These are phyloP conservation scores for Lordiphosa stackelbergi DNA, from an alignment of 1,140 invertebrate species.

Conservation along the genomic window DNA sequence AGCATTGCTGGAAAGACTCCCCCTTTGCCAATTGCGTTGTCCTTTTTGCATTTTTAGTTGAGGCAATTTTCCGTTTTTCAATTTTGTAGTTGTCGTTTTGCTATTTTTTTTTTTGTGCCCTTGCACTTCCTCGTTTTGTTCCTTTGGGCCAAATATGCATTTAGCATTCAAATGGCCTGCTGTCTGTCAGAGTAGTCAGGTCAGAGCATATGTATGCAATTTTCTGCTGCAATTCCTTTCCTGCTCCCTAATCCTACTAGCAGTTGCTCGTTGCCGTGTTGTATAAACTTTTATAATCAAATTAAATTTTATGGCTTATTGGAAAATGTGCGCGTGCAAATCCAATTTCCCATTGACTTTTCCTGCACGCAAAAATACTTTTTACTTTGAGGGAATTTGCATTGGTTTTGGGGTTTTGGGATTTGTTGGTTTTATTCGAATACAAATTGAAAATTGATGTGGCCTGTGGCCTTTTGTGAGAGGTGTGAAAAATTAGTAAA, in stretches of 20 bases:
- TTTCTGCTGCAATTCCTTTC: constrained; percentile 3
- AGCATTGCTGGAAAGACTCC: not conserved
- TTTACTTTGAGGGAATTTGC: constrained; percentile 6
- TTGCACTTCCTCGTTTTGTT: constrained; percentile 14
- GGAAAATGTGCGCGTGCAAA: constrained; percentile 50
- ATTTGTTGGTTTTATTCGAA: constrained; percentile 4
- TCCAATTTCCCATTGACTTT: constrained; percentile 37
- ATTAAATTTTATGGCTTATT: constrained; percentile 60
- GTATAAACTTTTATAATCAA: constrained; percentile 57
- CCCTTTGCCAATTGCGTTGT: not conserved
- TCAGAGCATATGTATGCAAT: constrained; percentile 30
- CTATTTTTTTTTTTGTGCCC: constrained; percentile 14
- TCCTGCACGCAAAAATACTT: constrained; percentile 16
- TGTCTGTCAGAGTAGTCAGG: constrained; percentile 9
- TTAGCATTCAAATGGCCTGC: constrained; percentile 46
- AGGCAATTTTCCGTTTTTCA: constrained; percentile 13
- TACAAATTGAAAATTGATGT: constrained; percentile 9
- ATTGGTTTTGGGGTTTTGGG: constrained; percentile 1
- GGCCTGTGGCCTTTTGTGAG: not conserved
- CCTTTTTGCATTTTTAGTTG: constrained; percentile 15
- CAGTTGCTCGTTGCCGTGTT: constrained; percentile 23
- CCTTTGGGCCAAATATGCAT: constrained; percentile 31
- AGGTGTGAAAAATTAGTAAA: not conserved
- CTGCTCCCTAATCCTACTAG: constrained; percentile 5
- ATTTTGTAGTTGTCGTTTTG: constrained; percentile 2